Evolutionary conservation across 2,888 invertebrate genomes (phyloP).

Genomic region (Encarsia formosa): DNA sequence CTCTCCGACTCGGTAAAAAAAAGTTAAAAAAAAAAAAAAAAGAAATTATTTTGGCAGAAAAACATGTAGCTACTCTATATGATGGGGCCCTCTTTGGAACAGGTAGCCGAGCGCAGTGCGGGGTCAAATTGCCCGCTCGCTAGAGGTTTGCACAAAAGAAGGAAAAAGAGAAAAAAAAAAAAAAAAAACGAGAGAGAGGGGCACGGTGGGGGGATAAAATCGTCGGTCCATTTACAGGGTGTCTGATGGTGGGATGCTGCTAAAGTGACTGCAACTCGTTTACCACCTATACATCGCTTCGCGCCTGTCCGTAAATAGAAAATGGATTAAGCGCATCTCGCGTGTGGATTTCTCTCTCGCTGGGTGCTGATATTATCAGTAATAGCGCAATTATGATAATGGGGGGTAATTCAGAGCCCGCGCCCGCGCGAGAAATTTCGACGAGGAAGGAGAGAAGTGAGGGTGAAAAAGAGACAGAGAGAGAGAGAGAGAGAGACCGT

Average conservation of each 20-base stretch:
- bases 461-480: conserved; percentile 23
- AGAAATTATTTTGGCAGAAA: too few relatives aligned
- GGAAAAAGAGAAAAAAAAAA: background rate
- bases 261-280: conserved; percentile 2
- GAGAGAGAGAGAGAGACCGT: conserved; percentile 37
- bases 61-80: too few relatives aligned
- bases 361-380: conserved; percentile 49
- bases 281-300: conserved; percentile 30
- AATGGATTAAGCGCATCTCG: conserved; percentile 45
- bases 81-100: too few relatives aligned
- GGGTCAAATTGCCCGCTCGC: too few relatives aligned
- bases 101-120: too few relatives aligned
- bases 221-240: conserved; percentile 19
- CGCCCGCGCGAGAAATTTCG: conserved; percentile 27
- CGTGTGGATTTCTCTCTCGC: conserved; percentile 9
- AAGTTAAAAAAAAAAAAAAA: too few relatives aligned
- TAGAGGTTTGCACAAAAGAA: background rate
- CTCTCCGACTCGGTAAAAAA: too few relatives aligned
- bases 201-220: background rate
- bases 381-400: conserved; percentile 53
- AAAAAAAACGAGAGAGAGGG: background rate
- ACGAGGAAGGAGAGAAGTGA: conserved; percentile 27
- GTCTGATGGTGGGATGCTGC: background rate
- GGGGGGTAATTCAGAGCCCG: conserved; percentile 45
- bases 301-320: conserved; percentile 47